Evolutionary conservation across 2,888 invertebrate species (phyloP).

Genomic region (Metellina segmentata): DNA sequence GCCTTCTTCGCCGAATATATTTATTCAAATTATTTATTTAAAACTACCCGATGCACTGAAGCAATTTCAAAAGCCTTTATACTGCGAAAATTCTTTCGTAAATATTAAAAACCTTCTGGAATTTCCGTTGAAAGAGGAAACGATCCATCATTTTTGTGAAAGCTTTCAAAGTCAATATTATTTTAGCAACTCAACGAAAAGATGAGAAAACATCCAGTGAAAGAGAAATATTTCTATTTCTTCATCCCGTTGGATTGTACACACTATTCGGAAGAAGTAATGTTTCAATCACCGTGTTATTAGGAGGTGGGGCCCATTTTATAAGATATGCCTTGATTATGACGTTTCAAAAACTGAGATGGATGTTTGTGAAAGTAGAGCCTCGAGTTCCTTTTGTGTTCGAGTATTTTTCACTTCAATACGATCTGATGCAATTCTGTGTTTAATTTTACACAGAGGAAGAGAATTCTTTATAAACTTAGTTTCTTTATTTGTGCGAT

Average conservation of each 20-base stretch:
- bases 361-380: background rate
- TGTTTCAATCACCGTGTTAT: background rate
- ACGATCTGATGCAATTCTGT: no score
- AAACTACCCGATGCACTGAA: background rate
- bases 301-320: background rate
- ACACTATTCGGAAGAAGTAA: background rate
- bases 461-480: no score
- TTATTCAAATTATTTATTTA: slow-evolving; percentile 28
- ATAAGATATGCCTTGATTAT: background rate
- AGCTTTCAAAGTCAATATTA: slow-evolving; percentile 34
- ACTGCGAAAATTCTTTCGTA: slow-evolving; percentile 3
- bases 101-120: slow-evolving; percentile 34
- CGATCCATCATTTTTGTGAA: slow-evolving; percentile 41
- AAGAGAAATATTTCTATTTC: slow-evolving; percentile 8
- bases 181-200: slow-evolving; percentile 21
- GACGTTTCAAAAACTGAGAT: background rate
- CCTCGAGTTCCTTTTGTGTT: background rate
- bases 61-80: slow-evolving; percentile 24
- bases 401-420: no score
- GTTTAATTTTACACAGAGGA: no score
- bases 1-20: background rate
- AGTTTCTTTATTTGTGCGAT: no score
- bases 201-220: slow-evolving; percentile 19
- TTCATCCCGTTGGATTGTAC: background rate
- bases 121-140: slow-evolving; percentile 11